Base-by-base conservation (phyloP, 1,140 invertebrate genomes). In the Drosophila persimilis region DNA sequence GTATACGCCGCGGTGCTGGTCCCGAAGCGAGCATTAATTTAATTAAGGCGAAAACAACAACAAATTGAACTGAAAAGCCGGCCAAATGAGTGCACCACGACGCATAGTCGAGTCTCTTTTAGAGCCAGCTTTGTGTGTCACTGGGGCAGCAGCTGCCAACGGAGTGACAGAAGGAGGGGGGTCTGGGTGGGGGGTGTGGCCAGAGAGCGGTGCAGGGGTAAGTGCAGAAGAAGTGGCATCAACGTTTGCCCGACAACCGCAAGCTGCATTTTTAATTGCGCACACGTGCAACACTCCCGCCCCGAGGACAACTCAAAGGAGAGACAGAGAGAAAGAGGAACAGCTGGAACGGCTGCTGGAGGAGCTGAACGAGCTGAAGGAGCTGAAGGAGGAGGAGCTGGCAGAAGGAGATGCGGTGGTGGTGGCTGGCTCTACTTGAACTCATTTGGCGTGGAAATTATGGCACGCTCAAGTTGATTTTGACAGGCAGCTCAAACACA, bases 191-290 rank as follows among this genome's bases (percentile, higher is more conserved):
- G 20, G 20, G 20, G 20, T 20, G 20, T 20, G 20, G 20, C 20
- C 20, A 20, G 44, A 22, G 44, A 53, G 20, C 35, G 60, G 52
- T 45, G 29, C 24, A 41, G 20, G 15, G 31, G 24, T 15, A 15
- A 44, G 41, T 41, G 17, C 55, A 43, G 24, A 41, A 24, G 45
- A 39, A 39, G 35, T 39, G 35, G 35, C 35, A 39, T 39, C 35
- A 39, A 39, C 35, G 35, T 80, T 80, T 75, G 72, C 60, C 73
- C 77, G 73, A 73, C 77, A 80, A 85, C 81, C 81, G 77, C 81
- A 86, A 88, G 81, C 73, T 86, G 81, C 83, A 86, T 88, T 86
- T 85, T 88, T 86, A 86, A 86, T 86, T 86, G 81, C 78, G 77
- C 77, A 81, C 74, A 86, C 83, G 81, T 86, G 83, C 80, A 74